A percentile compares a stretch with the other conserved stretches of the same genome.
phyloP scores from a whole-genome alignment of 2,797 vertebrate species.

The Rhabdomys pumilio region DNA sequence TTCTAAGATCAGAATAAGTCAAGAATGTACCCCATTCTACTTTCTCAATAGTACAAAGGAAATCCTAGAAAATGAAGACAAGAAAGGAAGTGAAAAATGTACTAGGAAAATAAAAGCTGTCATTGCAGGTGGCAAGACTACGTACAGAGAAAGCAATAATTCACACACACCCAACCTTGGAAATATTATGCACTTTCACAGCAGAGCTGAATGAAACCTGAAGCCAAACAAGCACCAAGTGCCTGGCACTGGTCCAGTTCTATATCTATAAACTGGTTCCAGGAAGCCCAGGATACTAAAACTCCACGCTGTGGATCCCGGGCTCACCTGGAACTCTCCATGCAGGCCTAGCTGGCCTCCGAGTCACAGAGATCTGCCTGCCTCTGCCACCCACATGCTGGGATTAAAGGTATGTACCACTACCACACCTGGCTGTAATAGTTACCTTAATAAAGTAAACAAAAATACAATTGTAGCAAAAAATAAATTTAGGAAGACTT shows the following conservation, averaged over 20 bases:
- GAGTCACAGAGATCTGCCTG: background rate
- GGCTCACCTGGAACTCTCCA: background rate
- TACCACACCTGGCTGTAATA: background rate
- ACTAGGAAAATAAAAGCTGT: background rate
- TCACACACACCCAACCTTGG: background rate
- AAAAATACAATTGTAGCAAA: slow-evolving; percentile 55
- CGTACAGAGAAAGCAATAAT: background rate
- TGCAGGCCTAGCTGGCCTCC: background rate
- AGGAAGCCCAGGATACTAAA: background rate
- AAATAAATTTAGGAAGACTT: slow-evolving; percentile 83
- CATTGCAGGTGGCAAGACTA: background rate
- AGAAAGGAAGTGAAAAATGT: background rate
- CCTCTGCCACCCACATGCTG: background rate
- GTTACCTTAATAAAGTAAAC: slow-evolving; percentile 34
- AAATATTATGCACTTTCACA: background rate
- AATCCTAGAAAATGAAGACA: background rate
- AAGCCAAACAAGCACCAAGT: background rate
- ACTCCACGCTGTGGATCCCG: background rate
- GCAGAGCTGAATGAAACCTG: background rate
- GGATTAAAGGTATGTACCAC: background rate
- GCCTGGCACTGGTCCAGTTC: background rate
- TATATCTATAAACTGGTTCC: background rate
- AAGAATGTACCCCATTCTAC: background rate
- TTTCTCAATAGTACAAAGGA: background rate
- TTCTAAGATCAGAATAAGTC: background rate